These are phyloP conservation scores for Odocoileus virginianus DNA, from an alignment of 2,113 vertebrate genomes.

Conservation along the genomic window DNA sequence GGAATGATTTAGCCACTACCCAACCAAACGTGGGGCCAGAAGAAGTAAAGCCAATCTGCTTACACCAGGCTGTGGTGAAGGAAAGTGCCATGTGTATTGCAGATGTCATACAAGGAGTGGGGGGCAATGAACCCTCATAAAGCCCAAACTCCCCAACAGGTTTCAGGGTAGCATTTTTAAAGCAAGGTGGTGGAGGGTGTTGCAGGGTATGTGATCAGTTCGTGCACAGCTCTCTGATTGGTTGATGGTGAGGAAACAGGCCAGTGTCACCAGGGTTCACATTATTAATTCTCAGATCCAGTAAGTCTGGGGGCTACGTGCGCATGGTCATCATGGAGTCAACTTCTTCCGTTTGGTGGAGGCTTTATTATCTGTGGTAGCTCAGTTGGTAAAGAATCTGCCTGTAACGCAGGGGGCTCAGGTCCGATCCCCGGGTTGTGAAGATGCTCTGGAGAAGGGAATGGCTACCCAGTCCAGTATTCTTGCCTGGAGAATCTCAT, in stretches of 20 bases:
- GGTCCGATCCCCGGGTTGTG: background rate
- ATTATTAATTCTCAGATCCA: background rate
- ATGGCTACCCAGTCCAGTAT: background rate
- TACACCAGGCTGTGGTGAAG: background rate
- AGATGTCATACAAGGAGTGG: background rate
- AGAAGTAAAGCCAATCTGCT: background rate
- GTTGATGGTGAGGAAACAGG: background rate
- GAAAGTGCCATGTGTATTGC: fast-evolving
- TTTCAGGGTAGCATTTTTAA: background rate
- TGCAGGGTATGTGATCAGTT: background rate
- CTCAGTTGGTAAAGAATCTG: too few species aligned
- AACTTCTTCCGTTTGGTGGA: background rate
- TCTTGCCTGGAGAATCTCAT: background rate
- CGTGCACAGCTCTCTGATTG: background rate
- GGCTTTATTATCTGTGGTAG: background rate
- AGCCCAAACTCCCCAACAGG: background rate
- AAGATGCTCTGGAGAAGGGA: background rate
- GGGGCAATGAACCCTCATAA: background rate
- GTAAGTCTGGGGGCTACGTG: background rate
- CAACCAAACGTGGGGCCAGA: background rate
- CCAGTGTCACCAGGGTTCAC: background rate
- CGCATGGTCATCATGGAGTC: background rate
- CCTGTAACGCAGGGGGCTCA: background rate
- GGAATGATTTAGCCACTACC: background rate
- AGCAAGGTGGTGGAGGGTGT: background rate